These are phyloP conservation scores for Taphrorychus bicolor DNA, from an alignment of 2,888 invertebrate species.

Conservation along the genomic window DNA sequence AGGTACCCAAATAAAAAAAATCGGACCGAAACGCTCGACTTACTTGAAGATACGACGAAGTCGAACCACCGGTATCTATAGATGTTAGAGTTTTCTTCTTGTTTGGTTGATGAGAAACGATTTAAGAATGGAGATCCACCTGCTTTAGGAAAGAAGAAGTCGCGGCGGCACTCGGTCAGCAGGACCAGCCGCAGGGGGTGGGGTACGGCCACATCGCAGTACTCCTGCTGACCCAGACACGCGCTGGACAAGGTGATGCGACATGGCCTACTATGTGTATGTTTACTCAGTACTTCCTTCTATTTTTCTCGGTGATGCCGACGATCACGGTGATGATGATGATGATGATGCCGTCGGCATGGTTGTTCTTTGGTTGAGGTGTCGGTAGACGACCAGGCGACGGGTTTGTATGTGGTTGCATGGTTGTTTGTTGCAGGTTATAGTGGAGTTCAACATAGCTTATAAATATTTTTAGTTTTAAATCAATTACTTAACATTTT, in stretches of 20 bases:
- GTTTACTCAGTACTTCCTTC: slow-evolving; percentile 2
- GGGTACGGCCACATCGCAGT: slow-evolving; percentile 18
- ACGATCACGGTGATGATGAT: no score
- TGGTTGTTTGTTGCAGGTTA: no score
- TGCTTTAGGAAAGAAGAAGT: slow-evolving; percentile 35
- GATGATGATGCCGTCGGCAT: no score
- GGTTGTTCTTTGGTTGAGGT: no score
- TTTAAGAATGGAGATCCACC: slow-evolving; percentile 40
- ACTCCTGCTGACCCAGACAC: slow-evolving; percentile 40
- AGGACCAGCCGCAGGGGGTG: slow-evolving; percentile 36
- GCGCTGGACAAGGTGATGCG: slow-evolving; percentile 32
- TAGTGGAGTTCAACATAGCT: no score
- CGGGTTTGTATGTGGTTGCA: background rate
- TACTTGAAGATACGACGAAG: slow-evolving; percentile 24
- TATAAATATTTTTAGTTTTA: no score
- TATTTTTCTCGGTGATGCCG: slow-evolving; percentile 11
- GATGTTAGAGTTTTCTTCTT: slow-evolving; percentile 24
- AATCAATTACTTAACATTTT: no score
- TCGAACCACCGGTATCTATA: slow-evolving; percentile 34
- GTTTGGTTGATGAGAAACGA: slow-evolving; percentile 31
- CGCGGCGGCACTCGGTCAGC: slow-evolving; percentile 36
- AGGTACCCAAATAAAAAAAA: slow-evolving; percentile 7
- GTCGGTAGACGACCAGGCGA: background rate
- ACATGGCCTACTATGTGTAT: slow-evolving; percentile 34
- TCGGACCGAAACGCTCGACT: slow-evolving; percentile 31